Percentiles rank a stretch among this genome's conserved stretches.
Evolutionary conservation across 2,797 vertebrate genomes (phyloP).

Genomic region (Adrianichthys oophorus): DNA sequence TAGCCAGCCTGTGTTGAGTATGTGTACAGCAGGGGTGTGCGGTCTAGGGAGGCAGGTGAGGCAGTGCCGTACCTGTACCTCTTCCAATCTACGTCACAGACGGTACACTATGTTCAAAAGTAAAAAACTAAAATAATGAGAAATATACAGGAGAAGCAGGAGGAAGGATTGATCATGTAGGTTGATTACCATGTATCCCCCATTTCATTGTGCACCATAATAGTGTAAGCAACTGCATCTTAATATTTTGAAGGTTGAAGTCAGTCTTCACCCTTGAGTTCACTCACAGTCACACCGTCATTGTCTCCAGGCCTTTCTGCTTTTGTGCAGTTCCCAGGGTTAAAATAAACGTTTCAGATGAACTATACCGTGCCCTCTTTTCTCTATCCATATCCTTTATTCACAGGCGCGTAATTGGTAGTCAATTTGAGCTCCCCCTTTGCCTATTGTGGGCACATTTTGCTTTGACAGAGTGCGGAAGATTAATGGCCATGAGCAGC

Average conservation of each 20-base stretch:
- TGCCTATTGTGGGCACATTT: constrained; percentile 84
- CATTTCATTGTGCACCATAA: constrained; percentile 14
- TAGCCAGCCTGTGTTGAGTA: no score
- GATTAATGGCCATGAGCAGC: constrained; percentile 85
- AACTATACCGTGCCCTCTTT: constrained; percentile 76
- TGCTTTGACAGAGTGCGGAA: constrained; percentile 87
- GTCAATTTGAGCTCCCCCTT: constrained; percentile 86
- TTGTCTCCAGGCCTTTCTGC: constrained; percentile 58
- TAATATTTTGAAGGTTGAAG: constrained; percentile 43
- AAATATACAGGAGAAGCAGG: no score
- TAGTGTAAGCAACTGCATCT: constrained; percentile 32
- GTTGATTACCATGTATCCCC: not conserved
- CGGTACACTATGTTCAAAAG: no score
- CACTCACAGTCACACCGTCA: constrained; percentile 29
- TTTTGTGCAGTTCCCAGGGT: constrained; percentile 66
- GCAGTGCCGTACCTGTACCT: no score
- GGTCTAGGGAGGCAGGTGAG: no score
- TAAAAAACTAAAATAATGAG: no score
- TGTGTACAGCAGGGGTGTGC: no score
- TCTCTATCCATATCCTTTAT: constrained; percentile 81
- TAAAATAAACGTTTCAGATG: constrained; percentile 80
- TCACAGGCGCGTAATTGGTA: constrained; percentile 88
- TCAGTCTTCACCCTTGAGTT: constrained; percentile 41
- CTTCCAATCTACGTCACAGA: no score
- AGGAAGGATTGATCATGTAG: not conserved